These are phyloP conservation scores for Pithys albifrons DNA, from an alignment of 2,113 vertebrate species.

Conservation along the genomic window DNA sequence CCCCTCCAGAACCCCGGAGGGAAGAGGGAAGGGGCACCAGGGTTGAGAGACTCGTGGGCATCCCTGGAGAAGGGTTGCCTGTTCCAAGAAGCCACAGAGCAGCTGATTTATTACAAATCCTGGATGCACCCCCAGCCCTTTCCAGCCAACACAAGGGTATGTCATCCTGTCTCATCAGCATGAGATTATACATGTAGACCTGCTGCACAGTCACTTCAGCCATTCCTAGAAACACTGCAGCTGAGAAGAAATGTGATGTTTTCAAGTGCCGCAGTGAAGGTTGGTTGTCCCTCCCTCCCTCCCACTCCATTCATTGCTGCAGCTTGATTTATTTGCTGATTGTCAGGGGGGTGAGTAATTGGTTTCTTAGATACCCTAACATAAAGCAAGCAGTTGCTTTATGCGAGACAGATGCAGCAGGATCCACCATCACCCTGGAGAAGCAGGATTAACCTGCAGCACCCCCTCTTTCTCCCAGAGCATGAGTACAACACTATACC, in stretches of 20 bases:
- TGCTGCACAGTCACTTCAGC: neutral
- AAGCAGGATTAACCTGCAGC: neutral
- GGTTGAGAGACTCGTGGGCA: neutral
- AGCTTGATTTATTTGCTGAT: neutral
- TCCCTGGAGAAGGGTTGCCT: accelerated
- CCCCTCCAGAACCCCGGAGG: neutral
- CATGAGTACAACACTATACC: accelerated
- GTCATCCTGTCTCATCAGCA: neutral
- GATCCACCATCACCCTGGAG: neutral
- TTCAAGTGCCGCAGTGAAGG: neutral
- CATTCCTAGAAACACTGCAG: neutral
- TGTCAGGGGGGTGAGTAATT: neutral
- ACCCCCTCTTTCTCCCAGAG: neutral
- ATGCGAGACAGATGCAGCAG: neutral
- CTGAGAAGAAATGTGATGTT: accelerated
- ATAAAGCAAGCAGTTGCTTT: neutral
- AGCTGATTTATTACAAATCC: accelerated
- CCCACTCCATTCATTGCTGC: accelerated
- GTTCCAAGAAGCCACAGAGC: neutral
- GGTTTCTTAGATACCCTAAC: neutral
- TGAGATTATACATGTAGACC: accelerated
- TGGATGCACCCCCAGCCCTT: neutral
- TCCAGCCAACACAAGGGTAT: accelerated
- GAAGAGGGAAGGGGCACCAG: neutral
- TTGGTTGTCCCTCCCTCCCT: neutral